A percentile compares a stretch with the other conserved stretches of the same genome.
Evolutionary conservation across 2,888 invertebrate genomes (phyloP).

Genomic region (Cenopis cana): DNA sequence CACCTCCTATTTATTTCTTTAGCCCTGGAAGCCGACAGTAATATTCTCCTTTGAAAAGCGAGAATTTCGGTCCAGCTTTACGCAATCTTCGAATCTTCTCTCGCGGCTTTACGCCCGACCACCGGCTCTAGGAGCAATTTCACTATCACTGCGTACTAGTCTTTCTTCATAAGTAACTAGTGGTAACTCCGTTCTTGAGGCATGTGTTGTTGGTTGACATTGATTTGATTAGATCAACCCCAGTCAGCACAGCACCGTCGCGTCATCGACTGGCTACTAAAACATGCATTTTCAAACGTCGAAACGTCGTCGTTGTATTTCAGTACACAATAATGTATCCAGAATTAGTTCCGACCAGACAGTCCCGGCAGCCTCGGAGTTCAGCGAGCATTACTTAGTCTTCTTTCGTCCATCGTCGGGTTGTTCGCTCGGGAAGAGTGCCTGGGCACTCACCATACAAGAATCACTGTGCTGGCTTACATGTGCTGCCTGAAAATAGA

Average conservation of each 20-base stretch:
- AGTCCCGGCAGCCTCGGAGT: not conserved
- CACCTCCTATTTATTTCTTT: not conserved
- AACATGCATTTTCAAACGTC: not conserved
- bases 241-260: not conserved
- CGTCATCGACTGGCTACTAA: constrained; percentile 1
- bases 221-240: not conserved
- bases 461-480: not conserved
- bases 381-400: not conserved
- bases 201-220: not conserved
- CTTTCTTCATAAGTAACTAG: not conserved
- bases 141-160: not conserved
- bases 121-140: not conserved
- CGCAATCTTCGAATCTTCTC: too few species aligned
- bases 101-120: too few species aligned
- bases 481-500: constrained; percentile 20
- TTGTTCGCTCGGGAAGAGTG: not conserved
- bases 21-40: not conserved
- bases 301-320: too few species aligned
- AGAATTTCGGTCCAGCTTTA: not conserved
- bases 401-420: constrained; percentile 6
- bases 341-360: not conserved
- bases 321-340: not conserved
- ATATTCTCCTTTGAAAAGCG: not conserved
- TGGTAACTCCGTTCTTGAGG: not conserved
- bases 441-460: not conserved